Base-by-base conservation (phyloP, 2,797 vertebrate species). In the Neosilurus hyrtlii region DNA sequence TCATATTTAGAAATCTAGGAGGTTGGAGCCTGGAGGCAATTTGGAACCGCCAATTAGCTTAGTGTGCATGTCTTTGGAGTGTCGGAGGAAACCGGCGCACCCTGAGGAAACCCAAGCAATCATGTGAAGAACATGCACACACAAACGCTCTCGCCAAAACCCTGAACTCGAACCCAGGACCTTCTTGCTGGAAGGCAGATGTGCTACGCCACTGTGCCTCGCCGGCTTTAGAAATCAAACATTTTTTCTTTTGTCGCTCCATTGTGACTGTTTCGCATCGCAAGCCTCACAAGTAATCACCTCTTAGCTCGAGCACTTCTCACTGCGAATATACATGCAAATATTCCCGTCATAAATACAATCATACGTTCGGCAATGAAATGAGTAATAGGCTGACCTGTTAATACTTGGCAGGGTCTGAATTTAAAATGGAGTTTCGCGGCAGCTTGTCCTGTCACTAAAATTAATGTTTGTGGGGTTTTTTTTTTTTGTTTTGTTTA, bases 401-500 rank as follows among this genome's bases (percentile, higher is more conserved):
- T 68, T 85, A 85, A 85, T 85, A 78, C 80, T 78, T 82, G 80
- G 84, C 80, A 84, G 63, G 63, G 78, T 16, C 72, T 76, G 72
- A 81, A 80, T 84, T 62, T 62, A n/a, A 81, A 84, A 72, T 26
- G 37, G 74, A 83, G 65, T 83, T 81, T 79, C 68, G 56, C 65
- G 80, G 74, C 68, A 79, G 74, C 75, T 67, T 73, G 76, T 85
- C 66, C 66, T 72, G 57, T 75, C 80, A 52, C 35, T 35, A 72
- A 80, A 88, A 85, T 79, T 54, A 78, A 82, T 85, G 61, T 82
- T n/a, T n/a, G n/a, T n/a, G n/a, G n/a, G n/a, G 80, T 57, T 80
- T 85, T 86, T 85, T 76, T 20, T 52, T 71, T 24, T 26, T 61
- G 66, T 81, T n/a, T n/a, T n/a, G n/a, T n/a, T n/a, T n/a, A n/a